A percentile compares a stretch with the other conserved stretches of the same genome.
Conservation (phyloP, 2,888 invertebrate genomes). For the Chelonus formosanus region DNA sequence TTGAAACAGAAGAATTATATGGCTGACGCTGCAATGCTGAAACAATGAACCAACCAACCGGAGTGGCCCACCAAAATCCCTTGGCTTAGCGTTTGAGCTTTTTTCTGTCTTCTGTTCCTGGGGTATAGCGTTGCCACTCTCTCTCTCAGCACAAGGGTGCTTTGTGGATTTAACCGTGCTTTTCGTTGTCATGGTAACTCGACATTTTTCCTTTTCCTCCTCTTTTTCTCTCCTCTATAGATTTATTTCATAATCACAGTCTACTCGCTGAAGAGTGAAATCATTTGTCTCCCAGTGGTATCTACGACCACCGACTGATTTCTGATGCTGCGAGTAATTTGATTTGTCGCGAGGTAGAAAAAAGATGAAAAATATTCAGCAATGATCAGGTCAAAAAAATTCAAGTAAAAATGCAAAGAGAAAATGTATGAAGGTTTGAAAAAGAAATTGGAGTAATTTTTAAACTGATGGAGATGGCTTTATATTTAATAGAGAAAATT, state of each 20-base stretch:
- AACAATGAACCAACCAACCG: constrained; percentile 65
- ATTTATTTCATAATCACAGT: constrained; percentile 11
- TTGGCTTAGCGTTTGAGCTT: constrained; percentile 47
- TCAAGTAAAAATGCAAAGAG: constrained; percentile 5
- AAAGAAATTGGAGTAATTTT: constrained; percentile 21
- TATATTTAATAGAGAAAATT: constrained; percentile 23
- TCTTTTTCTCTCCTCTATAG: neutral
- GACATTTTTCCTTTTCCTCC: constrained; percentile 17
- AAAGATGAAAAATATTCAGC: neutral
- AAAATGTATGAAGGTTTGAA: constrained; percentile 12
- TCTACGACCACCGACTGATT: no score
- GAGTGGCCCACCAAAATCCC: constrained; percentile 58
- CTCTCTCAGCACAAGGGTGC: constrained; percentile 22
- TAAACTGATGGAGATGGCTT: constrained; percentile 54
- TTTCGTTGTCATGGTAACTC: constrained; percentile 57
- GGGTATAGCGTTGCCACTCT: neutral
- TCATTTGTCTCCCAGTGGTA: constrained; percentile 1
- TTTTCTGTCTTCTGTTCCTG: constrained; percentile 11
- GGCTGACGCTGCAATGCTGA: constrained; percentile 48
- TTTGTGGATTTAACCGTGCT: constrained; percentile 54
- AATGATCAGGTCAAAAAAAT: constrained; percentile 1
- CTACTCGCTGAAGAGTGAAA: neutral
- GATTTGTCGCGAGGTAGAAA: no score
- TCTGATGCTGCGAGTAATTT: no score
- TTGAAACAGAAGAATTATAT: constrained; percentile 30